Evolutionary conservation across 2,797 vertebrate species (phyloP).

Genomic region (Tolypeutes matacus): DNA sequence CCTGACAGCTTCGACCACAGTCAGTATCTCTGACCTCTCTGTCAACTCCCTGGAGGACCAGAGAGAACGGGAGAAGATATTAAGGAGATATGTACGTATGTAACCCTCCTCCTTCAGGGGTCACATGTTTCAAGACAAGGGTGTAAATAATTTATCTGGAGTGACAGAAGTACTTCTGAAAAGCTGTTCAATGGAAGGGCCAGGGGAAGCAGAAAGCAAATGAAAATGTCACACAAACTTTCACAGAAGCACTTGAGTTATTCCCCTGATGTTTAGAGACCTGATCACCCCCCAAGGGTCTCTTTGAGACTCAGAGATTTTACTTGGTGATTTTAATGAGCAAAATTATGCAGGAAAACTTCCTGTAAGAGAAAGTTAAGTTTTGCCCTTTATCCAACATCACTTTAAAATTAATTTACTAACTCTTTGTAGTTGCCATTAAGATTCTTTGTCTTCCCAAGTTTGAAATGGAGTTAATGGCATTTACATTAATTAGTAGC

Average conservation of each 20-base stretch:
- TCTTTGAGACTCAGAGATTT: neutral
- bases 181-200: neutral
- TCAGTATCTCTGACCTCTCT: constrained; percentile 95
- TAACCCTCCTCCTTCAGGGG: constrained; percentile 50
- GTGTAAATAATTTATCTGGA: neutral
- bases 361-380: neutral
- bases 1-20: constrained; percentile 95
- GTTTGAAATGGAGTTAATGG: constrained; percentile 36
- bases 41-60: constrained; percentile 94
- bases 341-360: neutral
- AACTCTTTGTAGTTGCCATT: neutral
- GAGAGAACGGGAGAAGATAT: constrained; percentile 93
- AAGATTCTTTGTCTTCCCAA: constrained; percentile 40
- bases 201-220: neutral
- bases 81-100: constrained; percentile 95
- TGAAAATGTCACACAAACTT: neutral
- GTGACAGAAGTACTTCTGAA: neutral
- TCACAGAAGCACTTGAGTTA: neutral
- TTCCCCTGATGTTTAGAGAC: too few species aligned
- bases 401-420: neutral
- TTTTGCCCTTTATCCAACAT: neutral
- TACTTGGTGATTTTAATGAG: neutral
- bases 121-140: neutral
- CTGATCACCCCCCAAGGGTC: neutral
- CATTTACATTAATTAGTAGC: neutral